Evolutionary conservation across 2,888 invertebrate species (phyloP), one percentile per base, ranked within the genome.

Genomic region (Ormia ochracea): DNA sequence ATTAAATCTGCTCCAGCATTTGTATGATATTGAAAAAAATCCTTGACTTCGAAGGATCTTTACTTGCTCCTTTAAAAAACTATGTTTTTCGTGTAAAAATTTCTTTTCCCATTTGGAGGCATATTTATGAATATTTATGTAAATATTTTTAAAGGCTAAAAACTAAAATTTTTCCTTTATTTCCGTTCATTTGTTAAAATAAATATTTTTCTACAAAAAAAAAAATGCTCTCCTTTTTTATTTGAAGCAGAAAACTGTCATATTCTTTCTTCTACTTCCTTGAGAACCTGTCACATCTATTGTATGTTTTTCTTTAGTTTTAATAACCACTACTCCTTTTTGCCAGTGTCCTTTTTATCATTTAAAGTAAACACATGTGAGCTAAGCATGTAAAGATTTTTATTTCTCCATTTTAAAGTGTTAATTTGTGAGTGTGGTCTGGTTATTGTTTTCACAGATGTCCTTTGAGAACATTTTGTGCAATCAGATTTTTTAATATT

Each of bases 161-260:
- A 36, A 28, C 58, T 43, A 59, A 65, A 78, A 63, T 73, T 78
- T 38, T 74, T 68, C 68, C 65, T 63, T 63, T 61, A 66, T 38
- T 79, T 79, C 75, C 75, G 54, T 56, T 79, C 43, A 17, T 66
- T 79, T 79, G 68, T 65, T 75, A 66, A 79, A 79, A 72, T 72
- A 70, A 79, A 79, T 79, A 79, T 75, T 79, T 52, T 63, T 23
- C 61, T 61, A 59, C 54, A 26, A 56, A 63, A 56, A 7, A 61
- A 26, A 56, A 63, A 56, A 7, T 68, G 33, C 14, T 69, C 65
- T 54, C 54, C 63, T 65, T 74, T 68, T 70, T 38, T 61, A 7
- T 3, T 2, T 48, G 5, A 36, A 58, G 0, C 7, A 38, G 5
- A 63, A 65, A 63, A 50, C 7, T 70, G 63, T 54, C 66, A 75